Conservation (phyloP, 2,797 vertebrate species). For the Dallia pectoralis region DNA sequence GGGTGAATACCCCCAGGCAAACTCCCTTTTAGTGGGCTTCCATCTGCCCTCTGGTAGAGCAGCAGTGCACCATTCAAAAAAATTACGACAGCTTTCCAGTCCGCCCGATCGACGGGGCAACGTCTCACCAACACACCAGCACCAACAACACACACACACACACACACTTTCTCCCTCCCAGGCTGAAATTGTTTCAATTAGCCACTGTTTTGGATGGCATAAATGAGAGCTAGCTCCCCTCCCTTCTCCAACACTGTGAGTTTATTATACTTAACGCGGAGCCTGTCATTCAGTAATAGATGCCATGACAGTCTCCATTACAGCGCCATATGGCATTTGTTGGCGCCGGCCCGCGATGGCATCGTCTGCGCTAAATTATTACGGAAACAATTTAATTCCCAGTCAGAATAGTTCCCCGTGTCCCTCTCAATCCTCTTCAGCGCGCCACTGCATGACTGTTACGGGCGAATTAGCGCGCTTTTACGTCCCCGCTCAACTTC, state of each 20-base stretch:
- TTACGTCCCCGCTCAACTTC: neutral
- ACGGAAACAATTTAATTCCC: slow-evolving; percentile 70
- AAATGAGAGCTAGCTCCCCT: slow-evolving; percentile 23
- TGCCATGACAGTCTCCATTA: slow-evolving; percentile 79
- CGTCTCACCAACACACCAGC: neutral
- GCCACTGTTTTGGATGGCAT: slow-evolving; percentile 46
- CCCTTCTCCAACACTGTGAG: slow-evolving; percentile 60
- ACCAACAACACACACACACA: neutral
- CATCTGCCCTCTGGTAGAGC: slow-evolving; percentile 69
- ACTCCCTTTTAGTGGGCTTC: slow-evolving; percentile 66
- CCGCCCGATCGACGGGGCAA: slow-evolving; percentile 59
- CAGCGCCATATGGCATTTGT: slow-evolving; percentile 76
- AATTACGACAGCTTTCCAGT: slow-evolving; percentile 77
- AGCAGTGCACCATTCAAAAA: slow-evolving; percentile 75
- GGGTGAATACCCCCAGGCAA: slow-evolving; percentile 75
- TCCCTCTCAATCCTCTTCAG: slow-evolving; percentile 23
- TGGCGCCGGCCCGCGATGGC: slow-evolving; percentile 64
- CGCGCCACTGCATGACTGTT: slow-evolving; percentile 16
- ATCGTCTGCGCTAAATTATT: slow-evolving; percentile 77
- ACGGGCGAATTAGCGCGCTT: neutral
- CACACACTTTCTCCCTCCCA: neutral
- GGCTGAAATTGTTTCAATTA: slow-evolving; percentile 64
- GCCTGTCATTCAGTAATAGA: slow-evolving; percentile 79
- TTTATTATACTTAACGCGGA: slow-evolving; percentile 78
- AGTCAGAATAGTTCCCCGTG: slow-evolving; percentile 55